A percentile compares a stretch with the other conserved stretches of the same genome.
Evolutionary conservation across 2,888 invertebrate genomes (phyloP).

Genomic region (Cataglyphis albicans): DNA sequence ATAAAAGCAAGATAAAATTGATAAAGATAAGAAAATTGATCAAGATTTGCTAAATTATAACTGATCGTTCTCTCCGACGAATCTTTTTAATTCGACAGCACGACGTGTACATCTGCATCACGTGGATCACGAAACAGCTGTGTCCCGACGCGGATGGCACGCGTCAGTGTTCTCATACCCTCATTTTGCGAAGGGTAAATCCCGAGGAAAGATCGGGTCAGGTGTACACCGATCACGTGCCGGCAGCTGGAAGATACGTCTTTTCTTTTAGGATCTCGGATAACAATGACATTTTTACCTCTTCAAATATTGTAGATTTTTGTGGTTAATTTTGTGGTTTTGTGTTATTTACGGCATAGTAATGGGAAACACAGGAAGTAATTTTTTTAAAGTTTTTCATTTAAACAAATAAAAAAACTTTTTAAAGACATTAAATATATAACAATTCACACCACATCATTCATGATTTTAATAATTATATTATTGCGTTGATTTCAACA

Average conservation of each 20-base stretch:
- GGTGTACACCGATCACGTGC: constrained; percentile 73
- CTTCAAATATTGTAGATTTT: not conserved
- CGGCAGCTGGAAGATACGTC: constrained; percentile 66
- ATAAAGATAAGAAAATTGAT: not conserved
- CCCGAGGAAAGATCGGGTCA: constrained; percentile 69
- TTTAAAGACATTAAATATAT: not conserved
- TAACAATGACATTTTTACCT: constrained; percentile 25
- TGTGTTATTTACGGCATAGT: not conserved
- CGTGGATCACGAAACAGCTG: constrained; percentile 64
- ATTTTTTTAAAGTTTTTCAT: too few relatives aligned
- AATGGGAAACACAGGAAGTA: not conserved
- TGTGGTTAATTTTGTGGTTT: not conserved
- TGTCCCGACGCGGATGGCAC: constrained; percentile 61
- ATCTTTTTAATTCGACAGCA: constrained; percentile 22
- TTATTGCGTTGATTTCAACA: not conserved
- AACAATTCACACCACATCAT: not conserved
- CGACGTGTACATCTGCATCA: constrained; percentile 61
- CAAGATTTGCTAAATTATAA: constrained; percentile 33
- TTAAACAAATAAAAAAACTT: not conserved
- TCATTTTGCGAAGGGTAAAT: constrained; percentile 59
- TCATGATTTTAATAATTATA: constrained; percentile 7
- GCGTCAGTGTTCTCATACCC: constrained; percentile 59
- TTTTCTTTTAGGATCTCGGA: constrained; percentile 10
- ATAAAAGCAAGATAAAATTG: not conserved
- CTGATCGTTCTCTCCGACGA: constrained; percentile 44